Base-by-base conservation (phyloP, 1,140 invertebrate genomes). In the Gonioctena quinquepunctata region DNA sequence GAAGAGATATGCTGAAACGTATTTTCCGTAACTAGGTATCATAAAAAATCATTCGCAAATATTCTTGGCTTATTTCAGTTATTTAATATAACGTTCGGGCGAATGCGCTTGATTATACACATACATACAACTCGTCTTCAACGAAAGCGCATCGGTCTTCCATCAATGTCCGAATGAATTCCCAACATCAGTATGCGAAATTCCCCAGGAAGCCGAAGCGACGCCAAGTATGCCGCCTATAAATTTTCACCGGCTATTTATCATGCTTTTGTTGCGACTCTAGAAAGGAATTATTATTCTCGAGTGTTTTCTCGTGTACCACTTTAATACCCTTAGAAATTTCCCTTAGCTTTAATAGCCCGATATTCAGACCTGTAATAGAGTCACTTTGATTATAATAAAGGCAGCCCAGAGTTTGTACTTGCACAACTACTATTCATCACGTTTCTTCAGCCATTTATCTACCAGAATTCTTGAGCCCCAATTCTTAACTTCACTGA, bases 291-390 rank as follows among this genome's bases (percentile, higher is more conserved):
- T 66, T 66, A 66, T 66, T 49, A 18, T 49, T 27, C 63, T 19
- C 48, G 23, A 66, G 63, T 66, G 63, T 66, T 66, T 66, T 66
- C 63, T 66, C 63, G 23, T 66, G 63, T 66, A 66, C 63, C 63
- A 54, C 63, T 66, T 66, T 66, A 54, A 66, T 54, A 27, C 50
- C 63, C 23, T 52, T 66, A 28, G 49, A 66, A 66, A 54, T 54
- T 66, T 54, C 63, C 42, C 54, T 27, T 16, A 49, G 63, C 49
- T 19, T 19, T 66, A 66, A 66, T 66, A 66, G 63, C 26, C 25
- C 16, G 21, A 66, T 66, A 66, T 66, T 66, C 49, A 66, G 48
- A 54, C 48, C 63, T 66, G 22, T 66, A 66, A 66, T 66, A 66
- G 63, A 49, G 63, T 66, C 23, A 54, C 63, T 49, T 66, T 49